A percentile compares a stretch with the other conserved stretches of the same genome.
Conservation (phyloP, 2,888 invertebrate genomes). For the Ophioninae sp. region DNA sequence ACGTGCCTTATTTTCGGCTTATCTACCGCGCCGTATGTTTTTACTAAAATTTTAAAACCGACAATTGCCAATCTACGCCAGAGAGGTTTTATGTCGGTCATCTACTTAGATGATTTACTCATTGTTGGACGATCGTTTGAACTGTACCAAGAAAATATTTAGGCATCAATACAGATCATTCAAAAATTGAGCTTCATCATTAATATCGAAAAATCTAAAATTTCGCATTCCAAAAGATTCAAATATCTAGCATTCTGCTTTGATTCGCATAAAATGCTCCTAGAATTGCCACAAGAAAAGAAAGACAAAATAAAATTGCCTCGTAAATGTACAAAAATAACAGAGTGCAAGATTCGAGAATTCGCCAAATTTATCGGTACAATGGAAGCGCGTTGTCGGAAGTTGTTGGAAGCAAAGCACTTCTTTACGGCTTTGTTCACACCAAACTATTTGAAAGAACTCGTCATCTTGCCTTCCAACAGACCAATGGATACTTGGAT, state of each 20-base stretch:
- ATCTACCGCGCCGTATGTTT: slow-evolving; percentile 21
- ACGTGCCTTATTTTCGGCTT: slow-evolving; percentile 35
- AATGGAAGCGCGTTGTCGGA: slow-evolving; percentile 7
- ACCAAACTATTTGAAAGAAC: slow-evolving; percentile 25
- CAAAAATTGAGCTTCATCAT: neutral
- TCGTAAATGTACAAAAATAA: neutral
- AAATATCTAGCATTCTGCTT: slow-evolving; percentile 36
- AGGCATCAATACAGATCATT: neutral
- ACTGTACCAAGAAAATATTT: slow-evolving; percentile 6
- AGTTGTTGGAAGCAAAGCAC: no score
- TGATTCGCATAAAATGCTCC: slow-evolving; percentile 19
- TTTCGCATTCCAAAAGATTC: slow-evolving; percentile 13
- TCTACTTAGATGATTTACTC: slow-evolving; percentile 51
- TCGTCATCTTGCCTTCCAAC: slow-evolving; percentile 17
- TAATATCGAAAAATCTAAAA: slow-evolving; percentile 1
- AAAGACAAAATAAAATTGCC: no score
- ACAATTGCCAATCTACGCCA: slow-evolving; percentile 25
- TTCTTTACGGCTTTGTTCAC: slow-evolving; percentile 23
- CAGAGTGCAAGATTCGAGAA: slow-evolving; percentile 7
- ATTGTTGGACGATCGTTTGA: slow-evolving; percentile 12
- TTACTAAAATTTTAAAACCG: slow-evolving; percentile 55
- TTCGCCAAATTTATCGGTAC: slow-evolving; percentile 15
- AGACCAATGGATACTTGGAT: slow-evolving; percentile 1
- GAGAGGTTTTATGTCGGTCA: slow-evolving; percentile 13
- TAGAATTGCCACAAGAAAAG: slow-evolving; percentile 9